phyloP scores from a whole-genome alignment of 2,888 invertebrate species.

The Lissocephala sabroskyi region DNA sequence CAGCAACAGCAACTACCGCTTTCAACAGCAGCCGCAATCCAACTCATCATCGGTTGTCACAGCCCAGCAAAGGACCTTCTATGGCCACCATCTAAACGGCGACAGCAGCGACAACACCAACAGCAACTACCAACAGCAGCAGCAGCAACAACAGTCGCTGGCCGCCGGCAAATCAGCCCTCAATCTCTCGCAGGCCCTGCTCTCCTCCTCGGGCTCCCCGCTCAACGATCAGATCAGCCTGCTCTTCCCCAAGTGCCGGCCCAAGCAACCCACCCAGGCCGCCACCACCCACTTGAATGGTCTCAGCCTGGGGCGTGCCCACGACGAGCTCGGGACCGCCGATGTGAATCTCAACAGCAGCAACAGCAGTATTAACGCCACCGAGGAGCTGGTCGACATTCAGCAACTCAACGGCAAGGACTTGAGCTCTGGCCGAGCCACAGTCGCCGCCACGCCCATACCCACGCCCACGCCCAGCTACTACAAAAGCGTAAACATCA shows the following conservation, averaged over 20 bases:
- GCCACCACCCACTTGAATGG: conserved; percentile 13
- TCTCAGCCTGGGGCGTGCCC: conserved; percentile 9
- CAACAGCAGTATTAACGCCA: conserved; percentile 16
- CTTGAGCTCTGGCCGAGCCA: conserved; percentile 1
- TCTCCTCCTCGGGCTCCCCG: conserved; percentile 75
- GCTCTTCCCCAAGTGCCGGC: conserved; percentile 90
- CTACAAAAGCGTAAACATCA: conserved; percentile 61
- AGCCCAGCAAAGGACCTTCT: conserved; percentile 29
- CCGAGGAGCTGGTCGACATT: conserved; percentile 9
- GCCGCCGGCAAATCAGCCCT: conserved; percentile 8
- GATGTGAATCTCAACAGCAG: conserved; percentile 36
- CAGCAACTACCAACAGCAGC: conserved; percentile 13
- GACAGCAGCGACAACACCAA: conserved; percentile 34
- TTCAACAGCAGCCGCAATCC: conserved; percentile 16
- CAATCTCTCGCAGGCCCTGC: conserved; percentile 63
- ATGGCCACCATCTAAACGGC: conserved; percentile 27
- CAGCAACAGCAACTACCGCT: too few species aligned
- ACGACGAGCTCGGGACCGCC: conserved; percentile 22
- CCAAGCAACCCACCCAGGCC: conserved; percentile 73
- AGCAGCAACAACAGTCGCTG: conserved; percentile 18
- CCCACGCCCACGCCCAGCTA: conserved; percentile 42
- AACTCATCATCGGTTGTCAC: conserved; percentile 17
- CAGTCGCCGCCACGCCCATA: conserved; percentile 18
- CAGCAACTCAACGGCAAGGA: conserved; percentile 10
- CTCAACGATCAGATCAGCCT: conserved; percentile 84